Conservation (phyloP, 2,888 invertebrate genomes). For the Andrena bucephala region DNA sequence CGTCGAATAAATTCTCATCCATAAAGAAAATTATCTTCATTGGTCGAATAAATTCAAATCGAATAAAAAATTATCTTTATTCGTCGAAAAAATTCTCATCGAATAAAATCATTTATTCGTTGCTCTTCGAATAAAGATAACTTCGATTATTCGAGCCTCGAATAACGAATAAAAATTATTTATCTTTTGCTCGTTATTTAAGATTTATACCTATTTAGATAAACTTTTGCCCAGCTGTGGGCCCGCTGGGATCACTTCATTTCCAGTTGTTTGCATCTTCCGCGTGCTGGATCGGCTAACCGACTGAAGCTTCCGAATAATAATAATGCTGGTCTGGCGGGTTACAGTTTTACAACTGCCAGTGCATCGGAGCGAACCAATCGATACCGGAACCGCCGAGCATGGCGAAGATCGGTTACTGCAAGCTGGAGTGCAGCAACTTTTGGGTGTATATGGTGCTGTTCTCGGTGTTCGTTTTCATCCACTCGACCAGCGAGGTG, state of each 20-base stretch:
- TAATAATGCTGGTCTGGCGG: constrained; percentile 12
- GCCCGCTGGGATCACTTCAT: constrained; percentile 18
- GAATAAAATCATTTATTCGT: no score
- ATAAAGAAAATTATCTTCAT: no score
- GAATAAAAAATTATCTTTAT: no score
- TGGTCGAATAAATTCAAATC: no score
- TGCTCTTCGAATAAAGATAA: no score
- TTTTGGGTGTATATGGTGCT: constrained; percentile 93
- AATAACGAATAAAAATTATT: no score
- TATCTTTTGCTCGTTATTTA: no score
- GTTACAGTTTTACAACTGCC: constrained; percentile 86
- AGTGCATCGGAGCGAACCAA: constrained; percentile 84
- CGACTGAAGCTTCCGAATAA: neutral
- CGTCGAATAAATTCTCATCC: no score
- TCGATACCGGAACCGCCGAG: constrained; percentile 80
- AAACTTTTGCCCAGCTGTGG: no score
- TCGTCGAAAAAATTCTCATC: no score
- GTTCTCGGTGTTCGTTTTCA: constrained; percentile 95
- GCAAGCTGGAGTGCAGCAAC: constrained; percentile 92
- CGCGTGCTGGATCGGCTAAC: neutral
- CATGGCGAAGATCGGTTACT: constrained; percentile 91
- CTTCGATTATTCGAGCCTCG: no score
- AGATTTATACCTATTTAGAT: no score
- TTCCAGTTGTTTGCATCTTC: constrained; percentile 31
- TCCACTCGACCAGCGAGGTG: constrained; percentile 96